phyloP scores from a whole-genome alignment of 2,888 invertebrate genomes.

The Oscheius onirici region DNA sequence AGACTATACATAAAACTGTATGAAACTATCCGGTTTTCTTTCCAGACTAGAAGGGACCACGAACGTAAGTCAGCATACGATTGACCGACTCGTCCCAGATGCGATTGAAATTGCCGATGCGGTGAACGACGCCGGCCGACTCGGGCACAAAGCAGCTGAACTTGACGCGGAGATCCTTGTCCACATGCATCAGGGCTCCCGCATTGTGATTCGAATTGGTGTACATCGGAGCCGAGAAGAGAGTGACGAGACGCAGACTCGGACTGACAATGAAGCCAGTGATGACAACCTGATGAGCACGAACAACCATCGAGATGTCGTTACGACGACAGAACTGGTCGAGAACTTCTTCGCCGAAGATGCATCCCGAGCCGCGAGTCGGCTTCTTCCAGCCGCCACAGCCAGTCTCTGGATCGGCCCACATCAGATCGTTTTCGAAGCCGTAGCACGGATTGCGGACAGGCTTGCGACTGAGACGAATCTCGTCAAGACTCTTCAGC shows the following conservation, averaged over 20 bases:
- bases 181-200: background rate
- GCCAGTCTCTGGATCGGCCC: slow-evolving; percentile 52
- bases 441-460: slow-evolving; percentile 48
- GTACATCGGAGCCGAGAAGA: background rate
- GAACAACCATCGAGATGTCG: background rate
- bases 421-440: slow-evolving; percentile 61
- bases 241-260: background rate
- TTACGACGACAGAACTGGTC: background rate
- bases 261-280: background rate
- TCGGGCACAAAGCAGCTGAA: background rate
- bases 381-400: slow-evolving; percentile 56
- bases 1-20: no score
- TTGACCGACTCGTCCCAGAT: background rate
- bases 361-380: slow-evolving; percentile 55
- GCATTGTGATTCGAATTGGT: background rate
- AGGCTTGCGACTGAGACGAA: slow-evolving; percentile 41
- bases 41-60: background rate
- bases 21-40: background rate
- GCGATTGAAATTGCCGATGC: background rate
- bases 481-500: slow-evolving; percentile 48
- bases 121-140: background rate
- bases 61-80: background rate
- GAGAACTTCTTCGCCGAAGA: slow-evolving; percentile 39
- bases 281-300: background rate
- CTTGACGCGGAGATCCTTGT: background rate